Evolutionary conservation across 2,113 vertebrate genomes (phyloP), one percentile per base, ranked within the genome.

Genomic region (Toxotes jaculatrix): DNA sequence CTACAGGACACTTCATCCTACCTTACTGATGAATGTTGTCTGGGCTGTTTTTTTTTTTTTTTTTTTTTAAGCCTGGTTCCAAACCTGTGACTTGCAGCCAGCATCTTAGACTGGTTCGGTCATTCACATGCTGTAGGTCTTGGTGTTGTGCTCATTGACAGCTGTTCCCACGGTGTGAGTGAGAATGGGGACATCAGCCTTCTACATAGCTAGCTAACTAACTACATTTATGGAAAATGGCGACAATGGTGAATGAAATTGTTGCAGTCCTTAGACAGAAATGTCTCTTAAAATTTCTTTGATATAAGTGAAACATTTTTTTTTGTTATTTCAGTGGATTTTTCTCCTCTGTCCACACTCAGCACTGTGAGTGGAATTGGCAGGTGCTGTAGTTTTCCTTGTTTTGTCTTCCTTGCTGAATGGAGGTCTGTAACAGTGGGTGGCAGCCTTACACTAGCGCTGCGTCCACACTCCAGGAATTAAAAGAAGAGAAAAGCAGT

Each of bases 391-490:
- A 49, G 47, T 19, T 19, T 49, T 49, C 17, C 5, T 53, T 5
- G 21, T 49, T 17, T 49, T 49, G 51, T n/a, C 38, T 43, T 11
- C 1, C 55, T 45, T 56, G 36, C 38, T 72, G 45, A 61, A 43
- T 43, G 61, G 12, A 49, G 43, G 53, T 63, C 47, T 65, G 40
- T 23, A 23, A 17, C 71, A 61, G 19, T 53, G 72, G 66, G 61
- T 55, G 34, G 80, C 42, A 68, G 49, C 63, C 57, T 77, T 51
- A 59, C 19, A 27, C 62, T 23, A 4, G 77, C 3, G 16, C 65
- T 49, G 40, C 40, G n/a, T n/a, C n/a, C n/a, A n/a, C n/a, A 36
- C 51, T 14, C 40, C 49, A 47, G 57, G 67, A 55, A 31, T 59
- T 66, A 47, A 63, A 64, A 74, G 16, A 40, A 66, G 16, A 61